Conservation (phyloP, 2,797 vertebrate genomes). For the Thunnus albacares region DNA sequence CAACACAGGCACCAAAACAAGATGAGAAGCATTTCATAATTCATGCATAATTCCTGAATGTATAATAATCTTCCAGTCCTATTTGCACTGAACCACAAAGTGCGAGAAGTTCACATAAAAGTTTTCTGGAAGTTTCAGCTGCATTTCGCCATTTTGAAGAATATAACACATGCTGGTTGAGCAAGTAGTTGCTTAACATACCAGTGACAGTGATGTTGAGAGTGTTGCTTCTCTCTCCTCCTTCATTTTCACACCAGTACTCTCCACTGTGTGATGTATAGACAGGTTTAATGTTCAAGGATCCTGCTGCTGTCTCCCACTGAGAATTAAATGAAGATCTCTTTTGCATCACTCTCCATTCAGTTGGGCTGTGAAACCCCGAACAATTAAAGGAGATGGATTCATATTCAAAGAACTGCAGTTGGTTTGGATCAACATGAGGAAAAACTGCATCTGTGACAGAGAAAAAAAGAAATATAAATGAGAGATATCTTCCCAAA, state of each 20-base stretch:
- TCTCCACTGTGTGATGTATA: constrained; percentile 3
- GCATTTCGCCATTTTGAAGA: too few species aligned
- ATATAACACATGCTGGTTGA: too few species aligned
- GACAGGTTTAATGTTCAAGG: neutral
- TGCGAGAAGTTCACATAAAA: too few species aligned
- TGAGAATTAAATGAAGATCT: neutral
- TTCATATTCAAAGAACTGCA: constrained; percentile 29
- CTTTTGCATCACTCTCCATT: neutral
- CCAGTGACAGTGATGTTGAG: constrained; percentile 8
- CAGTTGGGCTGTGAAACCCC: neutral
- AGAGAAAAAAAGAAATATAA: neutral
- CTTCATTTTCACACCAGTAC: constrained; percentile 24
- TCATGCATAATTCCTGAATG: too few species aligned
- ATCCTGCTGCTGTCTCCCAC: neutral
- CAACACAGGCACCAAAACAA: too few species aligned
- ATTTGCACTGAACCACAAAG: too few species aligned
- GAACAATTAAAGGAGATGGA: neutral
- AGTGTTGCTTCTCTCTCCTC: neutral
- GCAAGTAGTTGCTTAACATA: neutral
- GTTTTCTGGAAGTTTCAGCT: too few species aligned
- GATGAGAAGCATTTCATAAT: too few species aligned
- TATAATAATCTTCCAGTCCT: too few species aligned
- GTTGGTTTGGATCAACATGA: neutral
- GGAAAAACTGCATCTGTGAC: neutral
- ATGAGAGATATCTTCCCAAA: neutral